phyloP scores from a whole-genome alignment of 2,888 invertebrate species.

The Leptogaster cylindrica region DNA sequence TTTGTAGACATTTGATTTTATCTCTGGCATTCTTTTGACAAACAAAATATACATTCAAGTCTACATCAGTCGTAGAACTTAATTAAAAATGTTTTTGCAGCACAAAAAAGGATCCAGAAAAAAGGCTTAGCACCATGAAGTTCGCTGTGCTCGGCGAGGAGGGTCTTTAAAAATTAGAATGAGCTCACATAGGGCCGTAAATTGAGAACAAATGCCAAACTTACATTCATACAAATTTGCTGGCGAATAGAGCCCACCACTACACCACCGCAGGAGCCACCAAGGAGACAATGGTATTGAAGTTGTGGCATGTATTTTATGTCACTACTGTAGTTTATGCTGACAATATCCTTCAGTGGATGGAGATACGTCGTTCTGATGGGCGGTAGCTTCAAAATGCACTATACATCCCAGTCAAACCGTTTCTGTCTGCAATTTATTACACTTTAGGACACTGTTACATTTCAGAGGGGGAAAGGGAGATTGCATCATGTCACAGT shows the following conservation, averaged over 20 bases:
- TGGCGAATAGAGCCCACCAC: too few species aligned
- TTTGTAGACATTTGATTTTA: too few species aligned
- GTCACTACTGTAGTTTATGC: conserved; percentile 35
- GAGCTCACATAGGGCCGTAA: conserved; percentile 14
- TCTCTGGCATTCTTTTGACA: too few species aligned
- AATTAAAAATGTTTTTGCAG: too few species aligned
- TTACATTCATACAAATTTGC: too few species aligned
- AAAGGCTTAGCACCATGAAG: too few species aligned
- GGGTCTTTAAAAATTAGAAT: conserved; percentile 6
- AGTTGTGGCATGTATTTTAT: conserved; percentile 31
- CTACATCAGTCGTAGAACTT: too few species aligned
- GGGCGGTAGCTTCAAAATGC: conserved; percentile 36
- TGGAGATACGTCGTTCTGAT: conserved; percentile 23
- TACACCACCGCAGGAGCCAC: not conserved
- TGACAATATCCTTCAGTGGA: conserved; percentile 39
- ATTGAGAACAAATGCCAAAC: conserved; percentile 27
- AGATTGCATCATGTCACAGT: not conserved
- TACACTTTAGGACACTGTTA: conserved; percentile 30
- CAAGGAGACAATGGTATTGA: conserved; percentile 20
- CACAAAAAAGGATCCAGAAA: too few species aligned
- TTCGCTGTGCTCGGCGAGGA: too few species aligned
- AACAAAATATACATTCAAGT: too few species aligned
- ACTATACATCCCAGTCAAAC: conserved; percentile 30
- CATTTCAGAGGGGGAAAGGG: too few species aligned
- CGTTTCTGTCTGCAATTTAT: conserved; percentile 27